phyloP scores from a whole-genome alignment of 2,113 vertebrate genomes.

The Tinamus guttatus region DNA sequence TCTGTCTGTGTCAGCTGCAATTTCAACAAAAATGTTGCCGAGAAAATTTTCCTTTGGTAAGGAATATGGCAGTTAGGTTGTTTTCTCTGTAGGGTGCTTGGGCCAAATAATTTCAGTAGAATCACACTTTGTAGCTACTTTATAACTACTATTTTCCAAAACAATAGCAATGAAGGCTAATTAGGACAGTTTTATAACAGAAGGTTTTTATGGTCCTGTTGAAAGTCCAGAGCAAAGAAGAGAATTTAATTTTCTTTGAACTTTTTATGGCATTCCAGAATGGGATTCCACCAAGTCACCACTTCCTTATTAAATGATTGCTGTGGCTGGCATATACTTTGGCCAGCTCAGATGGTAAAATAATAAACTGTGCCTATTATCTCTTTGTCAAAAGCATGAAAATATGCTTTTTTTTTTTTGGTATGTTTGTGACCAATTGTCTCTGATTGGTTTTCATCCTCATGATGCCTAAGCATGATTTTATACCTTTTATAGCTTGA shows the following conservation, averaged over 20 bases:
- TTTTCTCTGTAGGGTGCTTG: neutral
- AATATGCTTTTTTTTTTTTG: neutral
- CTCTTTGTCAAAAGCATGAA: neutral
- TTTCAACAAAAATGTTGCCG: neutral
- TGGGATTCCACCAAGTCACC: neutral
- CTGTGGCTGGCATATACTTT: neutral
- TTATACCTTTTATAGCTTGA: neutral
- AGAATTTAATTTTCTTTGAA: neutral
- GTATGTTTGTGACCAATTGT: neutral
- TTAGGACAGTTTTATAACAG: neutral
- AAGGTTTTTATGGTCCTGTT: neutral
- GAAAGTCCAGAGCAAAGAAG: neutral
- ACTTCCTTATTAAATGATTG: neutral
- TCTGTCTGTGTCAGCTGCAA: neutral
- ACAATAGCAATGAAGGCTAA: neutral
- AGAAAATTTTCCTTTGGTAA: neutral
- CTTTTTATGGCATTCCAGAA: neutral
- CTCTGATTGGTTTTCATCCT: neutral
- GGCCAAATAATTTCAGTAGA: neutral
- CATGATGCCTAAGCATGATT: neutral
- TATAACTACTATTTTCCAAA: neutral
- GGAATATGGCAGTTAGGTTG: neutral
- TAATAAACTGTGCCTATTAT: neutral
- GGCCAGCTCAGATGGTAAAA: neutral
- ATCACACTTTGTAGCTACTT: neutral